Evolutionary conservation across 2,113 vertebrate species (phyloP).

Genomic region (Phrynosoma platyrhinos): DNA sequence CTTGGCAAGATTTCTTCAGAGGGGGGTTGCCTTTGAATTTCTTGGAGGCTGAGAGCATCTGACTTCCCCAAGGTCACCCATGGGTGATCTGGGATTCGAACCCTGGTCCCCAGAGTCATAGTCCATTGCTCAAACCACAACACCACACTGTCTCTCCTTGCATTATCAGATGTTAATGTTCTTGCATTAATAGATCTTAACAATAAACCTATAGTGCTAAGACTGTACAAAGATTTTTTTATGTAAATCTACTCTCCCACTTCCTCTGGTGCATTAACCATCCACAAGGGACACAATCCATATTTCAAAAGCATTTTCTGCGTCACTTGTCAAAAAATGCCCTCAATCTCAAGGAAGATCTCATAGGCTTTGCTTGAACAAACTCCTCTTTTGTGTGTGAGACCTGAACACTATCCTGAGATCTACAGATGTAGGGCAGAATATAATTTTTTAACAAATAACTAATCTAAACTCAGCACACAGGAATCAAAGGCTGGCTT

Average conservation of each 20-base stretch:
- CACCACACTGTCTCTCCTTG: neutral
- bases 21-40: too few relatives aligned
- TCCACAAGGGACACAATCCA: slow-evolving; percentile 16
- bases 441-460: too few relatives aligned
- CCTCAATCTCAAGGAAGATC: neutral
- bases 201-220: neutral
- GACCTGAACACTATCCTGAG: too few relatives aligned
- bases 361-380: neutral
- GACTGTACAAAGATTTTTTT: neutral
- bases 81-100: too few relatives aligned
- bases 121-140: too few relatives aligned
- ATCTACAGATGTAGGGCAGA: too few relatives aligned
- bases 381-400: neutral
- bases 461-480: too few relatives aligned
- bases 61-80: too few relatives aligned
- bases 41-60: neutral
- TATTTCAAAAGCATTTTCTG: neutral
- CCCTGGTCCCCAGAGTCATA: too few relatives aligned
- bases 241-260: neutral
- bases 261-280: neutral
- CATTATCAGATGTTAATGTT: neutral
- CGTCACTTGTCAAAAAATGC: neutral
- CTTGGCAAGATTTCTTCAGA: too few relatives aligned
- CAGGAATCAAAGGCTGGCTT: too few relatives aligned
- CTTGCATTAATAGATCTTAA: neutral